Base-by-base conservation (phyloP, 2,113 vertebrate genomes). In the Herpailurus yagouaroundi region DNA sequence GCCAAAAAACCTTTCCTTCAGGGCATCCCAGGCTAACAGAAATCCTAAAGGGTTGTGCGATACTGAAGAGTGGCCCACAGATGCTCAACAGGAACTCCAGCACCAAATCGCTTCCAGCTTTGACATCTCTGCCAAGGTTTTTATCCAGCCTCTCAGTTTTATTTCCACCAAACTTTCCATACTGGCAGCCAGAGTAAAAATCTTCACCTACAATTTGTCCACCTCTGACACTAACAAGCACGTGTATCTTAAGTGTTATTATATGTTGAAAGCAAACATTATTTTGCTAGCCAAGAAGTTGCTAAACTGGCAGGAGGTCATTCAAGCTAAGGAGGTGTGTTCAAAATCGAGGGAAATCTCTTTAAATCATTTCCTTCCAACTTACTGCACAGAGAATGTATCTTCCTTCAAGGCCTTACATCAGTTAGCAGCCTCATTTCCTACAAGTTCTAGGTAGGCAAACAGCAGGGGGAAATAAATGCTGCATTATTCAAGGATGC, bases 21-120 rank as follows among this genome's bases (percentile, higher is more conserved):
- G 94, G 87, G 79, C 41, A 87, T 36, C 92, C 57, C 33, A 90
- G 41, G 48, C 45, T 93, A 96, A 92, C 2, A 97, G 63, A 89
- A 97, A 95, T n/a, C 87, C 89, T 89, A 86, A 93, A 77, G 64
- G 88, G 50, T 69, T 60, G 45, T 31, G 68, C 10, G 71, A 81
- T 82, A 87, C 86, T 95, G 48, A 87, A 96, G 96, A 95, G 87
- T 89, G 88, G 97, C 66, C 92, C 69, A 81, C 92, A 96, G 95
- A 97, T 93, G 96, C 95, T 94, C 84, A 68, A 81, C 88, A 97
- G 97, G 89, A 97, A 96, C 96, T 92, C 38, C 29, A 3, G 38
- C 57, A 94, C 92, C 92, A 97, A 97, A 97, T 64, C 57, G 11
- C 77, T 96, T 96, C 97, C 95, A 97, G 98, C 96, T 97, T 89